A percentile compares a stretch with the other conserved stretches of the same genome.
Evolutionary conservation across 2,797 vertebrate species (phyloP).

Genomic region (Rachycentron canadum): DNA sequence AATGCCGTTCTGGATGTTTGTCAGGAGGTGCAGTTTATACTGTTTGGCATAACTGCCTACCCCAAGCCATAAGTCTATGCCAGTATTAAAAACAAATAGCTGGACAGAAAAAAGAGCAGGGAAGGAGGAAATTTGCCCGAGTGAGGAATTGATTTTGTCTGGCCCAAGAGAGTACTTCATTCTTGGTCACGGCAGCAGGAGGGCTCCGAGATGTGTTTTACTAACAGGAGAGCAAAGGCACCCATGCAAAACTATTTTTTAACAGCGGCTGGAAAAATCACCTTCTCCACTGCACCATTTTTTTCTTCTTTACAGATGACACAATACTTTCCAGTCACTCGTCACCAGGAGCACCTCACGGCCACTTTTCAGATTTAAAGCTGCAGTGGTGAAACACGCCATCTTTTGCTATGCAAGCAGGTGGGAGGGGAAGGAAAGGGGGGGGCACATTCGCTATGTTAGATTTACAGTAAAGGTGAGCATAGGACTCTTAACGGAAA

Average conservation of each 20-base stretch:
- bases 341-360: slow-evolving; percentile 71
- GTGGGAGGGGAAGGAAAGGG: slow-evolving; percentile 8
- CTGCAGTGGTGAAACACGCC: slow-evolving; percentile 63
- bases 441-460: slow-evolving; percentile 13
- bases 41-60: slow-evolving; percentile 77
- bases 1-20: slow-evolving; percentile 78
- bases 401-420: slow-evolving; percentile 50
- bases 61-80: slow-evolving; percentile 76
- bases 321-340: slow-evolving; percentile 80
- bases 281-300: slow-evolving; percentile 61
- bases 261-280: slow-evolving; percentile 80
- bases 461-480: slow-evolving; percentile 61
- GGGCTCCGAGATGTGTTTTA: slow-evolving; percentile 77
- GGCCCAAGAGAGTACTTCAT: slow-evolving; percentile 84
- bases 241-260: slow-evolving; percentile 83
- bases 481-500: slow-evolving; percentile 36
- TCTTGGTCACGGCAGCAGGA: slow-evolving; percentile 78
- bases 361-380: slow-evolving; percentile 76
- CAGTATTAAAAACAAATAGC: slow-evolving; percentile 85
- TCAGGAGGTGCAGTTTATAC: slow-evolving; percentile 79
- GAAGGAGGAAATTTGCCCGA: slow-evolving; percentile 81
- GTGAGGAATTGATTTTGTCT: slow-evolving; percentile 87
- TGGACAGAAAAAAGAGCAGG: slow-evolving; percentile 62
- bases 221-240: slow-evolving; percentile 81
- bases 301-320: slow-evolving; percentile 77